A percentile compares a stretch with the other conserved stretches of the same genome.
Conservation (phyloP, 2,113 vertebrate species). For the Cinclus mexicanus region DNA sequence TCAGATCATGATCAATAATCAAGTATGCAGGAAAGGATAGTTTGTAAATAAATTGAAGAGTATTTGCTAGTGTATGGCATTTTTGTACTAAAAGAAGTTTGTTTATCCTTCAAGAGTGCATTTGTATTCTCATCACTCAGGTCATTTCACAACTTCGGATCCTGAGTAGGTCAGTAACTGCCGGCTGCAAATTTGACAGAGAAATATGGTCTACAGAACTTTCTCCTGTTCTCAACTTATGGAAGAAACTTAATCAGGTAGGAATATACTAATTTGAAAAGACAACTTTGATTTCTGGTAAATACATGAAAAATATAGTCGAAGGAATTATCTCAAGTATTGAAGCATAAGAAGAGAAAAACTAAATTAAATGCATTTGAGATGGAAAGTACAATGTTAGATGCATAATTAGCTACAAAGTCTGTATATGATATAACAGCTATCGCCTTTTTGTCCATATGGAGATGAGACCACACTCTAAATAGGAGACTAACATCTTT, state of each 20-base stretch:
- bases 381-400: not conserved
- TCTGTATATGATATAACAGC: not conserved
- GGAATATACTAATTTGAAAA: conserved; percentile 4
- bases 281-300: not conserved
- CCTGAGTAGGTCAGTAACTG: conserved; percentile 85
- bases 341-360: not conserved
- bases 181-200: conserved; percentile 93
- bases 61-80: not conserved
- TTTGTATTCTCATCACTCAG: conserved; percentile 72
- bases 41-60: not conserved
- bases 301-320: not conserved
- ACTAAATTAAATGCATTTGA: not conserved
- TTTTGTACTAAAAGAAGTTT: not conserved
- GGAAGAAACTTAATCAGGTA: conserved; percentile 99
- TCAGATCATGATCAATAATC: not conserved
- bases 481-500: not conserved
- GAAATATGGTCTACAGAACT: conserved; percentile 94
- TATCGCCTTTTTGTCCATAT: not conserved
- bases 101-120: not conserved
- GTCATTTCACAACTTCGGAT: conserved; percentile 94
- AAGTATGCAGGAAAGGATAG: not conserved
- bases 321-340: not conserved
- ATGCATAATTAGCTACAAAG: not conserved
- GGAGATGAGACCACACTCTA: not conserved
- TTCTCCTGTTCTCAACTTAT: conserved; percentile 91